Evolutionary conservation across 2,888 invertebrate genomes (phyloP).

Genomic region (Camptogramma bilineatum): DNA sequence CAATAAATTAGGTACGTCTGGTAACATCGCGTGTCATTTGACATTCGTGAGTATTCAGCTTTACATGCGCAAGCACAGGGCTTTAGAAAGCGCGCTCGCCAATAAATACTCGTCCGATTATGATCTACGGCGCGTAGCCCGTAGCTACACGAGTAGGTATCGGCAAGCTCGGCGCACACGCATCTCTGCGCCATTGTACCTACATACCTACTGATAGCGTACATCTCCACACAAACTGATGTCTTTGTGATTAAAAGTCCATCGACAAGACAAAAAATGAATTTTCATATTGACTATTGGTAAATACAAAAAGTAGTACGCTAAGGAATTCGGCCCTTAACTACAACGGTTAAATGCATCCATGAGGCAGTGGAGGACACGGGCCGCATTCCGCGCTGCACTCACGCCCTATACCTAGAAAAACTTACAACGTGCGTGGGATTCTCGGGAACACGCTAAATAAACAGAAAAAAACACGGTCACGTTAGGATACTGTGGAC

Average conservation of each 20-base stretch:
- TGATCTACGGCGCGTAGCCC: slow-evolving; percentile 84
- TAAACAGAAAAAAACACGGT: slow-evolving; percentile 54
- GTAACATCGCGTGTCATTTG: slow-evolving; percentile 70
- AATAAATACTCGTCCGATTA: slow-evolving; percentile 83
- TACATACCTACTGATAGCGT: not conserved
- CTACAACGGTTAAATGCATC: slow-evolving; percentile 25
- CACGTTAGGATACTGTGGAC: slow-evolving; percentile 57
- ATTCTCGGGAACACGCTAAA: slow-evolving; percentile 65
- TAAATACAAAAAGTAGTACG: slow-evolving; percentile 15
- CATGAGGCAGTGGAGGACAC: slow-evolving; percentile 50
- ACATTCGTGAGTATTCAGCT: slow-evolving; percentile 67
- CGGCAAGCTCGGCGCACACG: slow-evolving; percentile 13
- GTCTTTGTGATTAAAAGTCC: slow-evolving; percentile 4
- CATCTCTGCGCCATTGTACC: slow-evolving; percentile 1
- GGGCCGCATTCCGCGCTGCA: slow-evolving; percentile 63
- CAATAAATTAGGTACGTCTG: slow-evolving; percentile 58
- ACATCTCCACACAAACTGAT: not conserved
- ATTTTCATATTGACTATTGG: slow-evolving; percentile 6
- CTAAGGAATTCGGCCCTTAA: slow-evolving; percentile 23
- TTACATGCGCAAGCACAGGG: slow-evolving; percentile 50
- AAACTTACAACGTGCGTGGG: slow-evolving; percentile 62
- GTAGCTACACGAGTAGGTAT: slow-evolving; percentile 63
- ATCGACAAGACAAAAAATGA: slow-evolving; percentile 5
- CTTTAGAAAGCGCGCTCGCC: slow-evolving; percentile 77
- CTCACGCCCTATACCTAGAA: slow-evolving; percentile 68